Conservation (phyloP, 92 coral and sea anemone genomes). For the Metridium senile region DNA sequence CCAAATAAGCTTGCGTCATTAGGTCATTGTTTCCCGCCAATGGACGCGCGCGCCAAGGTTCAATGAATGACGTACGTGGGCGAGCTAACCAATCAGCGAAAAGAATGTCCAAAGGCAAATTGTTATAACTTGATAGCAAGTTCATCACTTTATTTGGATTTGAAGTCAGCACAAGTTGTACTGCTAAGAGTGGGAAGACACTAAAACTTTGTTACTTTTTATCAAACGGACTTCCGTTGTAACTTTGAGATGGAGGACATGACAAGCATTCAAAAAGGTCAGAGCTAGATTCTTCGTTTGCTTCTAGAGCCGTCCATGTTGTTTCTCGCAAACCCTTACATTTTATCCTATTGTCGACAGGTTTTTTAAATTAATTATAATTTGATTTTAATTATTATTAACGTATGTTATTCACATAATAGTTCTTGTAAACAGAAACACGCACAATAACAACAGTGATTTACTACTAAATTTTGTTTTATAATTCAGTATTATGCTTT, state of each 20-base stretch:
- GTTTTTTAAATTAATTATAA: constrained; percentile 1
- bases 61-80: constrained; percentile 26
- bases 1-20: constrained; percentile 21
- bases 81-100: constrained; percentile 1
- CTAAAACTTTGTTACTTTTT: constrained; percentile 9
- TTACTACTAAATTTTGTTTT: too few relatives aligned
- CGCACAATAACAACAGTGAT: too few relatives aligned
- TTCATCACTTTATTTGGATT: constrained; percentile 2
- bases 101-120: not conserved
- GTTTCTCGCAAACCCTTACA: not conserved
- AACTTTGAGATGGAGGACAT: not conserved
- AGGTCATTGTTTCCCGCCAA: constrained; percentile 17
- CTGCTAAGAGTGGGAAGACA: not conserved
- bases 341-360: not conserved
- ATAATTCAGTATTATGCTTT: too few relatives aligned
- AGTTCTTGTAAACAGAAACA: too few relatives aligned
- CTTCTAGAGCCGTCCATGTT: not conserved
- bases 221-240: constrained; percentile 14
- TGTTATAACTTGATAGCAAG: constrained; percentile 6
- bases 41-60: constrained; percentile 14
- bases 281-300: not conserved
- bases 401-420: not conserved
- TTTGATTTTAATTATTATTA: not conserved
- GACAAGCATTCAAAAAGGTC: not conserved
- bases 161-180: not conserved